These are phyloP conservation scores for Aplochiton taeniatus DNA, from an alignment of 2,797 vertebrate species.

Conservation along the genomic window DNA sequence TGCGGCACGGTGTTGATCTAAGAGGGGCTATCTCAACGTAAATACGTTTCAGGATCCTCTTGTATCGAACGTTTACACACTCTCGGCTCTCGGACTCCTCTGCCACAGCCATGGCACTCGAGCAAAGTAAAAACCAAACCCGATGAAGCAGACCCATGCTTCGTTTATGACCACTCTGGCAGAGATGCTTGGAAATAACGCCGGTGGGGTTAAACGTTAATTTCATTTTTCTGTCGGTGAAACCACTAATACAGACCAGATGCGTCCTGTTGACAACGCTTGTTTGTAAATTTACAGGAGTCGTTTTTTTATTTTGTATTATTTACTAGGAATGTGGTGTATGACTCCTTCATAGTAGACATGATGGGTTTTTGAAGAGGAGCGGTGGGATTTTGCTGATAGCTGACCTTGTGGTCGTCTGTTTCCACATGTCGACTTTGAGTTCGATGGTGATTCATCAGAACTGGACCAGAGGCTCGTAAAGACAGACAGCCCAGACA, in stretches of 20 bases:
- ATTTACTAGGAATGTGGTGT: constrained; percentile 9
- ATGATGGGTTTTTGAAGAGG: constrained; percentile 16
- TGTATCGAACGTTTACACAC: not conserved
- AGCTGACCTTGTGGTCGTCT: constrained; percentile 29
- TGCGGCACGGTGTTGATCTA: too few species aligned
- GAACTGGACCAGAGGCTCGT: constrained; percentile 4
- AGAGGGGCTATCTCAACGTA: too few species aligned
- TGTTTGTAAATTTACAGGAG: constrained; percentile 23
- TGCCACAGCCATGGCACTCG: not conserved
- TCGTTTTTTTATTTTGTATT: too few species aligned
- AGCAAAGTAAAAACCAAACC: constrained; percentile 24
- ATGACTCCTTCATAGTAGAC: constrained; percentile 12
- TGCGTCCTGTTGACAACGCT: constrained; percentile 37
- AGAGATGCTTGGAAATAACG: constrained; percentile 37
- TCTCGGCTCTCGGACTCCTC: constrained; percentile 5
- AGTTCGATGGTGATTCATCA: constrained; percentile 15
- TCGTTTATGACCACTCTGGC: constrained; percentile 46
- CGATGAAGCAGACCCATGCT: constrained; percentile 22
- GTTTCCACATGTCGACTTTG: constrained; percentile 32
- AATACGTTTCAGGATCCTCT: too few species aligned
- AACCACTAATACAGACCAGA: constrained; percentile 51
- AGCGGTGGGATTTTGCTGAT: constrained; percentile 12
- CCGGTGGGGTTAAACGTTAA: constrained; percentile 37
- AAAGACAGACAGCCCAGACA: too few species aligned
- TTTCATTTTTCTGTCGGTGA: constrained; percentile 33